Conservation (phyloP, 2,113 vertebrate species). For the Promerops cafer region DNA sequence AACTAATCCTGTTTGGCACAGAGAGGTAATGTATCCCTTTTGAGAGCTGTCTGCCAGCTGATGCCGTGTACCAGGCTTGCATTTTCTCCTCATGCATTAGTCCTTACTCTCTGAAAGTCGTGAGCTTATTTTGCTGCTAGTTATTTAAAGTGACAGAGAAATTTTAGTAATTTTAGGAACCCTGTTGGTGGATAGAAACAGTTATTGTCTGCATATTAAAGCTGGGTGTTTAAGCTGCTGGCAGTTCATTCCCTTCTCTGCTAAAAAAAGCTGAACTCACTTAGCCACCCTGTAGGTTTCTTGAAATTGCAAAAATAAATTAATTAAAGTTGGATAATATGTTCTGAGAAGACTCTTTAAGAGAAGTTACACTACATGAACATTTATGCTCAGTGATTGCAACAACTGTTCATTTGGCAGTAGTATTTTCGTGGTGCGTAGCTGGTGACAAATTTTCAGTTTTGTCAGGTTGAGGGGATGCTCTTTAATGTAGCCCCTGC, state of each 20-base stretch:
- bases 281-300: background rate
- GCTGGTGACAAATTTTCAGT: background rate
- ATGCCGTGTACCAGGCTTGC: background rate
- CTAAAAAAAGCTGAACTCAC: background rate
- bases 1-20: slow-evolving; percentile 94
- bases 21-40: slow-evolving; percentile 81
- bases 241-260: background rate
- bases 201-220: background rate
- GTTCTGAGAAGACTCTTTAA: background rate
- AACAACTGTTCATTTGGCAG: background rate
- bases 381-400: background rate
- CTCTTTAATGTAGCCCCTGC: background rate
- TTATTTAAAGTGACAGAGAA: slow-evolving; percentile 10
- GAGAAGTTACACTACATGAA: background rate
- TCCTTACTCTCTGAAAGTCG: background rate
- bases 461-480: background rate
- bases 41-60: background rate
- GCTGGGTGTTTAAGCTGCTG: background rate
- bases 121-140: background rate
- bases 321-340: background rate
- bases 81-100: background rate
- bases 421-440: background rate
- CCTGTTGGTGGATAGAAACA: background rate
- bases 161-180: background rate
- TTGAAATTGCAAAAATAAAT: background rate